Percentiles rank a stretch among this genome's conserved stretches.
Conservation (phyloP, 2,888 invertebrate species). For the Dasypogon diadema region DNA sequence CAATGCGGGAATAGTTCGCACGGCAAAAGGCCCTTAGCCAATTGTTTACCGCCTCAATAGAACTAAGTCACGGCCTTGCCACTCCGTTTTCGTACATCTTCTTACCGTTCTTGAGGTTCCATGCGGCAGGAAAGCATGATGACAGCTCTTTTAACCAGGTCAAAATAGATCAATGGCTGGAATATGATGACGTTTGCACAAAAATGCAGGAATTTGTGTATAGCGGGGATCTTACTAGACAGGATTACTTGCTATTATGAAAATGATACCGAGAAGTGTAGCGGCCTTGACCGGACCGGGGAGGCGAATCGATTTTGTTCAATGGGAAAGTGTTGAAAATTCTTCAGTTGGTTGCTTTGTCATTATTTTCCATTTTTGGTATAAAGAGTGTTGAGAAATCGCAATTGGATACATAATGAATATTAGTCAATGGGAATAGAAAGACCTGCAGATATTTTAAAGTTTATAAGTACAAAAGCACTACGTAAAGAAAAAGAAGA, state of each 20-base stretch:
- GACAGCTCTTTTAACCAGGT: constrained; percentile 54
- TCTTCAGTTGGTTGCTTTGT: not conserved
- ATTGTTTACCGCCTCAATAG: constrained; percentile 15
- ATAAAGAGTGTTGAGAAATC: not conserved
- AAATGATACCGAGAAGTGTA: constrained; percentile 24
- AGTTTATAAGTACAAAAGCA: too few species aligned
- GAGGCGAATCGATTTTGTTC: constrained; percentile 21
- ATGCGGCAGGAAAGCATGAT: constrained; percentile 25
- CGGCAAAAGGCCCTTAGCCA: constrained; percentile 18
- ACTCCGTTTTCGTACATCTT: constrained; percentile 33
- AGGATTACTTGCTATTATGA: constrained; percentile 47
- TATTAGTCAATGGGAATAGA: too few species aligned
- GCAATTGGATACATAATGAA: not conserved
- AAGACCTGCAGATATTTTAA: too few species aligned
- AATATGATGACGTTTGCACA: constrained; percentile 52
- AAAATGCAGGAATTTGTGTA: constrained; percentile 48
- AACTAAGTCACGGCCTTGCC: constrained; percentile 45
- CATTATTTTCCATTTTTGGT: not conserved
- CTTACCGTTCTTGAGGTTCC: constrained; percentile 2
- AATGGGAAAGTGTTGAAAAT: constrained; percentile 35
- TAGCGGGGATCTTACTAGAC: constrained; percentile 34
- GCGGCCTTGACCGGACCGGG: constrained; percentile 32
- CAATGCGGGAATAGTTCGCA: constrained; percentile 29
- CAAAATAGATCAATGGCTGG: constrained; percentile 53
- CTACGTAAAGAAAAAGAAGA: too few species aligned